Evolutionary conservation across 30 jellyfish, hydroid and myxozoan species (phyloP).

Genomic region (Hydractinia symbiolongicarpus): DNA sequence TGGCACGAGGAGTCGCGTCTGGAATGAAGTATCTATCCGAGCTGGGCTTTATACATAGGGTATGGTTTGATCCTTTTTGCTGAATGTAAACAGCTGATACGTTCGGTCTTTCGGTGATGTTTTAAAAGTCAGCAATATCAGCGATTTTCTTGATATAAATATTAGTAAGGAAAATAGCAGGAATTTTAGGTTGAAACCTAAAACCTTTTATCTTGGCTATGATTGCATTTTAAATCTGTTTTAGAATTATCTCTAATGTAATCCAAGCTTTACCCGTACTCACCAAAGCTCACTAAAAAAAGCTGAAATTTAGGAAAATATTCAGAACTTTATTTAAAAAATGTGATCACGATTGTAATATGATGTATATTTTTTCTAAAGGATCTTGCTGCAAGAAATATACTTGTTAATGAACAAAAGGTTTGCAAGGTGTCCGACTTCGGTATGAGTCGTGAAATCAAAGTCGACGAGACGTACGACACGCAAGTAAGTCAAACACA

Average conservation of each 20-base stretch:
- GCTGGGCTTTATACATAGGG: constrained; percentile 89
- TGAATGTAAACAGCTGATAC: constrained; percentile 71
- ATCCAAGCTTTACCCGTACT: too few species aligned
- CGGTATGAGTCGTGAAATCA: constrained; percentile 93
- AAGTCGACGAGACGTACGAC: constrained; percentile 83
- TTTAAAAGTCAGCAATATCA: neutral
- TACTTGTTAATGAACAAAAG: constrained; percentile 66
- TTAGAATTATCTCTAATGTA: too few species aligned
- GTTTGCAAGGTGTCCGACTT: constrained; percentile 95
- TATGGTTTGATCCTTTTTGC: constrained; percentile 6
- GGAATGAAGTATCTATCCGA: constrained; percentile 93
- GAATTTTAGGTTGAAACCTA: neutral
- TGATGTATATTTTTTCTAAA: neutral
- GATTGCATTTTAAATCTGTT: neutral
- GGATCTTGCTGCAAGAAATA: constrained; percentile 97
- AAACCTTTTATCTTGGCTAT: too few species aligned
- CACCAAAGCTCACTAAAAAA: too few species aligned
- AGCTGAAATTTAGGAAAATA: too few species aligned
- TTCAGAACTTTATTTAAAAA: too few species aligned
- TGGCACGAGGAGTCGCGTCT: constrained; percentile 90
- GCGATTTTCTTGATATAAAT: neutral
- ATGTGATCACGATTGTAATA: too few species aligned
- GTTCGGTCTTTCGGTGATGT: constrained; percentile 2
- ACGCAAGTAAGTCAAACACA: constrained; percentile 50
- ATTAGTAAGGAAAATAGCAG: neutral